Evolutionary conservation across 2,888 invertebrate species (phyloP), one percentile per base, ranked within the genome.

Genomic region (Drosophila longiperda): DNA sequence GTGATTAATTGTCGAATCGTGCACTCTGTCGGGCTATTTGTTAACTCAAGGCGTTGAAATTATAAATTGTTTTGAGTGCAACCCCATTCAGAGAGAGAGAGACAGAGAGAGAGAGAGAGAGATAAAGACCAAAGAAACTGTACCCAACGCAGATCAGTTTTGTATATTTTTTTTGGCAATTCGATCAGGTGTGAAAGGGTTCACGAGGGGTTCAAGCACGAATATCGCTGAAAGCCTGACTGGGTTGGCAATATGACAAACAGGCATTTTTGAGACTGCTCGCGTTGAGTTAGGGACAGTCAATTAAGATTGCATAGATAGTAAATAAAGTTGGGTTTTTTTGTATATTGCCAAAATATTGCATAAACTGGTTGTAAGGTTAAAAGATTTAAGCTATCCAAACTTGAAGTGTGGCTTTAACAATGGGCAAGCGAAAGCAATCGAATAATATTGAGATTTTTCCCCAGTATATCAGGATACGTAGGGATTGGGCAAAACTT

Each of bases 41-140:
- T 86, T 87, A 87, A 87, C 87, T 87, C 70, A 86, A 87, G 87
- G 87, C 87, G 87, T 87, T 87, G 87, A 87, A 87, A 87, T 87
- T 87, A 87, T 87, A 87, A 87, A 87, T 87, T 87, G 87, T 87
- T 87, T 87, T 75, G 69, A 80, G 68, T 66, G 78, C 75, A 84
- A 85, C 83, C 77, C 83, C 78, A 70, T 45, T 48, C 64, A 73
- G 29, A 68, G 55, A 70, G 38, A 48, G 26, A 42, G 53, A 55
- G 36, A 32, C 8, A 36, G 63, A 34, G 52, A 66, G 23, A 72
- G 62, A 66, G 38, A 54, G 52, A 57, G 38, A 34, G 17, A 40
- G 49, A 36, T 45, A 26, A 4, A 15, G 23, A 20, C 36, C 65
- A 68, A 61, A 61, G 65, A 63, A 38, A 79, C 79, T 69, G 73